Base-by-base conservation (phyloP, 2,113 vertebrate species). In the Coracopsis vasa region DNA sequence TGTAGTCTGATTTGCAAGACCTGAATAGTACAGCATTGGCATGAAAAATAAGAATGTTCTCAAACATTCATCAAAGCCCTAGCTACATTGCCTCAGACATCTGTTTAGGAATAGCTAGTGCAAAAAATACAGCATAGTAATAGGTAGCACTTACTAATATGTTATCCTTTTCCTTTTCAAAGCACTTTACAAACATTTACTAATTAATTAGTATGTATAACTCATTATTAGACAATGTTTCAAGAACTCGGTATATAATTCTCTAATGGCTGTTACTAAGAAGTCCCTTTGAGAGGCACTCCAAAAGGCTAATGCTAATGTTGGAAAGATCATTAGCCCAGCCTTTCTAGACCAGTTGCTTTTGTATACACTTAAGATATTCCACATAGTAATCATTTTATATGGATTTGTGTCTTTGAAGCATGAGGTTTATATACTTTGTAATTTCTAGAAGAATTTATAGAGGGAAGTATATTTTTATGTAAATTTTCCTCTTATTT, bases 161-260 rank as follows among this genome's bases (percentile, higher is more conserved):
- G 29, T 69, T 83, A 62, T n/a, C 18, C n/a, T 78, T 83, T 64
- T 80, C 74, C 31, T 83, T 89, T 83, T 87, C 60, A 92, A 70
- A 88, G 31, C 70, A 88, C 47, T 89, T 80, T 87, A 65, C 53
- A 93, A 75, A 74, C 20, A 60, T 72, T 90, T 92, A 54, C 53
- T 83, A 62, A 84, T 91, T 95, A 89, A 91, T 91, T 89, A 87
- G 75, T 84, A 69, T n/a, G 60, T 80, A 72, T 91, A 90, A 86
- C 42, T 88, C 78, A 90, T 86, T 56, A 72, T 92, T 73, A 79
- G 56, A 72, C 66, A 80, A 21, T 41, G 28, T 94, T 90, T 81
- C 86, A 95, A 79, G 84, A 92, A 41, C 33, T 90, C 2, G 0
- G 7, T 83, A 13, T 74, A 28, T 77, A 44, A 83, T 71, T 92